Conservation (phyloP, 2,888 invertebrate genomes). For the Sthenelais limicola region DNA sequence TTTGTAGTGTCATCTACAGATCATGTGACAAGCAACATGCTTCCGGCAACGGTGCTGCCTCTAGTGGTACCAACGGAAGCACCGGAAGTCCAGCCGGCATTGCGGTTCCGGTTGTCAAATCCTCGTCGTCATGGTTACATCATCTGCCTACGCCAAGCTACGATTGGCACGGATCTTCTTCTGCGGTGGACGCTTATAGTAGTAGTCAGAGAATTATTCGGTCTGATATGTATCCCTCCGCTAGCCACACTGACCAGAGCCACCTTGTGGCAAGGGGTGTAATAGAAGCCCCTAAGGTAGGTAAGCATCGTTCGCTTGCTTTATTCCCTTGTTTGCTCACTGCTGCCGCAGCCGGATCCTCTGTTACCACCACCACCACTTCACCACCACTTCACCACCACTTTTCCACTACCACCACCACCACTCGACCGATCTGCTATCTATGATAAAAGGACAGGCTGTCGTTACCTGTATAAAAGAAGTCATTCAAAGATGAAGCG, state of each 20-base stretch:
- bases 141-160: slow-evolving; percentile 49
- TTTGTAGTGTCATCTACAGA: slow-evolving; percentile 50
- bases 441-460: no score
- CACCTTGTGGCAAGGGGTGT: slow-evolving; percentile 34
- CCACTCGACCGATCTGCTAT: no score
- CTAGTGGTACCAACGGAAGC: slow-evolving; percentile 37
- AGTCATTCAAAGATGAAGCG: no score
- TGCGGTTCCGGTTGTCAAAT: slow-evolving; percentile 50
- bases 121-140: slow-evolving; percentile 58
- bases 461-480: no score
- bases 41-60: slow-evolving; percentile 41
- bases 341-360: no score
- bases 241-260: slow-evolving; percentile 49
- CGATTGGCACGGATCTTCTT: slow-evolving; percentile 56
- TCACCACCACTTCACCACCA: no score
- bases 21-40: slow-evolving; percentile 62
- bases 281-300: slow-evolving; percentile 44
- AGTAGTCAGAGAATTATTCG: slow-evolving; percentile 54
- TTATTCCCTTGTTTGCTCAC: slow-evolving; percentile 25
- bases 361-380: no score
- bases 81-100: slow-evolving; percentile 32
- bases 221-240: slow-evolving; percentile 42
- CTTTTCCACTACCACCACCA: no score
- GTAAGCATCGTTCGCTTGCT: slow-evolving; percentile 40
- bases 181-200: slow-evolving; percentile 58